Conservation (phyloP, 2,797 vertebrate species). For the Knipowitschia caucasica region DNA sequence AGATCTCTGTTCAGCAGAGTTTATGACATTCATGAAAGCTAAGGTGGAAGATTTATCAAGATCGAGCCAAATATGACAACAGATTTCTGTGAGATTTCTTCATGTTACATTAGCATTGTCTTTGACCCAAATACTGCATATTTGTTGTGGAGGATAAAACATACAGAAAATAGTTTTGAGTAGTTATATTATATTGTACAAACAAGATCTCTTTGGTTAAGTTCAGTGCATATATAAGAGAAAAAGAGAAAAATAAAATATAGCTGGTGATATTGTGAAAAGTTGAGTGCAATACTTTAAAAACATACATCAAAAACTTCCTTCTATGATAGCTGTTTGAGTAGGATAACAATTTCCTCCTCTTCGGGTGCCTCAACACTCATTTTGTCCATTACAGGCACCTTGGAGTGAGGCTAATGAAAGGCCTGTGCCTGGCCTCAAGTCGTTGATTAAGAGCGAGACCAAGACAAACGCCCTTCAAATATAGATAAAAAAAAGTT, state of each 20-base stretch:
- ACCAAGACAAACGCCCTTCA: slow-evolving; percentile 31
- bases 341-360: slow-evolving; percentile 24
- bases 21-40: slow-evolving; percentile 22
- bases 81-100: slow-evolving; percentile 49
- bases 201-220: slow-evolving; percentile 32
- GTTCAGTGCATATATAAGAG: slow-evolving; percentile 55
- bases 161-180: slow-evolving; percentile 42
- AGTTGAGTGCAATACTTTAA: slow-evolving; percentile 53
- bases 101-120: slow-evolving; percentile 31
- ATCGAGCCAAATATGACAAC: slow-evolving; percentile 1
- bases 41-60: slow-evolving; percentile 9
- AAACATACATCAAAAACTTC: neutral
- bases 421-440: slow-evolving; percentile 48
- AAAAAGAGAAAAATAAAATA: slow-evolving; percentile 57
- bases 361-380: slow-evolving; percentile 22
- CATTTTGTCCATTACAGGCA: slow-evolving; percentile 40
- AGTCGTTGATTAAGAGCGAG: slow-evolving; percentile 34
- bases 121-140: slow-evolving; percentile 55
- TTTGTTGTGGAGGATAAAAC: slow-evolving; percentile 48
- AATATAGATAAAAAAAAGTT: slow-evolving; percentile 37
- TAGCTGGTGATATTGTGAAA: slow-evolving; percentile 60
- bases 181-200: slow-evolving; percentile 37
- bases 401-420: slow-evolving; percentile 32
- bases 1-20: slow-evolving; percentile 8
- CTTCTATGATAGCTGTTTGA: slow-evolving; percentile 21